These are phyloP conservation scores for Sebastes nivosus DNA, from an alignment of 2,797 vertebrate genomes.

Conservation along the genomic window DNA sequence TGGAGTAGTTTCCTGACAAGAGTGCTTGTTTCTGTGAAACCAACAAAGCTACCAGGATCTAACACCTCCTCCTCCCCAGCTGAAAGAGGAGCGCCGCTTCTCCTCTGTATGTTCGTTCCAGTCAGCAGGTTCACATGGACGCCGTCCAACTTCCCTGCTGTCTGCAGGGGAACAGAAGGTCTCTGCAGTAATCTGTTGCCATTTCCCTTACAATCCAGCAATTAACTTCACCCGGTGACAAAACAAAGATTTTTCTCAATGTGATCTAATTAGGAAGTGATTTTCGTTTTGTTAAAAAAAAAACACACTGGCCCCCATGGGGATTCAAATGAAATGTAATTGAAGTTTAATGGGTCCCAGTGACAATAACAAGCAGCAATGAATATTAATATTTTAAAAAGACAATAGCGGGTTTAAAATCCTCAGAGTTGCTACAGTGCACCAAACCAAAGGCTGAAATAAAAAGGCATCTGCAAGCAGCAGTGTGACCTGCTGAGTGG, in stretches of 20 bases:
- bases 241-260: conserved; percentile 70
- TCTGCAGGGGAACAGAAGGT: conserved; percentile 70
- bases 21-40: conserved; percentile 26
- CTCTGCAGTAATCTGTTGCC: conserved; percentile 68
- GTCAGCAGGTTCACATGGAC: conserved; percentile 74
- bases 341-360: conserved; percentile 71
- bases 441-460: conserved; percentile 22
- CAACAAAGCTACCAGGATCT: conserved; percentile 40
- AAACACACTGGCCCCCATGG: conserved; percentile 32
- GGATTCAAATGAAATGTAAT: conserved; percentile 67
- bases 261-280: conserved; percentile 61
- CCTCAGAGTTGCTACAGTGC: background rate
- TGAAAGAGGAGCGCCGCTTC: conserved; percentile 47
- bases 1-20: conserved; percentile 23
- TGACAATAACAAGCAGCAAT: conserved; percentile 61
- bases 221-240: conserved; percentile 72
- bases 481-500: conserved; percentile 50
- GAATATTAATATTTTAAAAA: conserved; percentile 66
- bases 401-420: conserved; percentile 42
- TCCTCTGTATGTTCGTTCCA: conserved; percentile 58
- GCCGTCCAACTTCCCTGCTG: conserved; percentile 66
- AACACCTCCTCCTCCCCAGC: conserved; percentile 33
- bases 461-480: conserved; percentile 38
- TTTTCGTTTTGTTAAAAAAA: conserved; percentile 56
- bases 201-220: conserved; percentile 67